phyloP scores from a whole-genome alignment of 2,797 vertebrate species.

The Philypnodon macrostomus region DNA sequence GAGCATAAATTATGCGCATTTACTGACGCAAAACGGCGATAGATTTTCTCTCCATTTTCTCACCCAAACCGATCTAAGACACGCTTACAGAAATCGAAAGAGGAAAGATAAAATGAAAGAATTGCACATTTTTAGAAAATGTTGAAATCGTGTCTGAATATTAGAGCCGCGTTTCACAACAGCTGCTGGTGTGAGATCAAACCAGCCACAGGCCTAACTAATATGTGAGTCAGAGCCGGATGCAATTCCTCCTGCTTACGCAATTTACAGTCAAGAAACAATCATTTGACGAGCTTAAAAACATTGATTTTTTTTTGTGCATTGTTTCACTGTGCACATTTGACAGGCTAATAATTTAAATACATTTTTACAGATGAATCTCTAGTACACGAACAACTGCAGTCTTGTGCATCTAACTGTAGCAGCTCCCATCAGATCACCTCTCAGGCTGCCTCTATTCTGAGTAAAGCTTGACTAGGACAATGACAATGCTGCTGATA shows the following conservation, averaged over 20 bases:
- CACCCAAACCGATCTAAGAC: constrained; percentile 25
- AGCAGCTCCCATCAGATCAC: constrained; percentile 40
- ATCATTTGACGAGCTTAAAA: background rate
- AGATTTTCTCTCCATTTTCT: constrained; percentile 30
- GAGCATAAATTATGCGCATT: constrained; percentile 41
- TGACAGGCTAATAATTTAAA: too few species aligned
- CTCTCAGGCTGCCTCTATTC: constrained; percentile 62
- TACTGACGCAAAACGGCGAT: constrained; percentile 32
- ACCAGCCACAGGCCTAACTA: background rate
- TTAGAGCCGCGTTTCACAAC: constrained; percentile 17
- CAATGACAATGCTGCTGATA: constrained; percentile 66
- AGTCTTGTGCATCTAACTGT: background rate
- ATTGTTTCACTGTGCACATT: background rate
- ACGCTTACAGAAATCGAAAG: constrained; percentile 20
- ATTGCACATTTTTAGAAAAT: constrained; percentile 2
- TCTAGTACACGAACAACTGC: background rate
- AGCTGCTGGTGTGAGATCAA: constrained; percentile 13
- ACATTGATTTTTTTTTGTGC: constrained; percentile 4
- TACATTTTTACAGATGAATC: too few species aligned
- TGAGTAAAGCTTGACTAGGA: constrained; percentile 51
- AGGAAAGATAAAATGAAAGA: background rate
- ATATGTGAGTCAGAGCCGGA: constrained; percentile 2
- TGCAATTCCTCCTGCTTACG: background rate
- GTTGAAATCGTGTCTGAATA: constrained; percentile 3
- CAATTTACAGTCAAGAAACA: background rate